Evolutionary conservation across 2,797 vertebrate species (phyloP), one percentile per base, ranked within the genome.

Genomic region (Falco columbarius): DNA sequence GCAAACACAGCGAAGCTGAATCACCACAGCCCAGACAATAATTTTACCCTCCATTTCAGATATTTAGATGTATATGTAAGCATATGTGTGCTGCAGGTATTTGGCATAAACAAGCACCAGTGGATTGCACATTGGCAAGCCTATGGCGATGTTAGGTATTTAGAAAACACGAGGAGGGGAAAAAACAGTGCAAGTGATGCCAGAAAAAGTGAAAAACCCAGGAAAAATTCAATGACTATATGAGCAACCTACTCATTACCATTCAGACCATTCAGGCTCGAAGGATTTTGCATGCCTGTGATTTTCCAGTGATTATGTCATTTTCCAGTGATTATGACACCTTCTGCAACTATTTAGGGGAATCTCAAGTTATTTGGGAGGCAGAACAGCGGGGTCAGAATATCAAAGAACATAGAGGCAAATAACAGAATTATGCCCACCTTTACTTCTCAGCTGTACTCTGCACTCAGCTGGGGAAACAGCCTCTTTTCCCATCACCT

Each of bases 21-120:
- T 40, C 81, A 74, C 16, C 32, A 59, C 22, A 80, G 73, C 17
- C 9, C 26, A 87, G 56, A 49, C 10, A 58, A 40, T 44, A 88
- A 70, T 44, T 73, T 26, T 52, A 19, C 9, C 6, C 19, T 67
- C 23, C 8, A 63, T 84, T 92, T 81, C 63, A 61, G 34, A 80
- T 42, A 59, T 56, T 71, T 89, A 73, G 22, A n/a, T 56, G 51
- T 42, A 49, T 52, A 40, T 40, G 38, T 55, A 93, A 91, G n/a
- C 30, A 26, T 65, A 72, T 29, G 40, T 80, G 81, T 81, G 54
- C 65, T 93, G 49, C 52, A 92, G 13, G 27, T 91, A 77, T 74
- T 86, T 96, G 81, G 77, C 92, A 89, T 77, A 94, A 96, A 90
- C 34, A 91, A 86, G 71, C 44, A 82, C 24, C 67, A 80, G 52